Evolutionary conservation across 2,888 invertebrate genomes (phyloP).

Genomic region (Encarsia formosa): DNA sequence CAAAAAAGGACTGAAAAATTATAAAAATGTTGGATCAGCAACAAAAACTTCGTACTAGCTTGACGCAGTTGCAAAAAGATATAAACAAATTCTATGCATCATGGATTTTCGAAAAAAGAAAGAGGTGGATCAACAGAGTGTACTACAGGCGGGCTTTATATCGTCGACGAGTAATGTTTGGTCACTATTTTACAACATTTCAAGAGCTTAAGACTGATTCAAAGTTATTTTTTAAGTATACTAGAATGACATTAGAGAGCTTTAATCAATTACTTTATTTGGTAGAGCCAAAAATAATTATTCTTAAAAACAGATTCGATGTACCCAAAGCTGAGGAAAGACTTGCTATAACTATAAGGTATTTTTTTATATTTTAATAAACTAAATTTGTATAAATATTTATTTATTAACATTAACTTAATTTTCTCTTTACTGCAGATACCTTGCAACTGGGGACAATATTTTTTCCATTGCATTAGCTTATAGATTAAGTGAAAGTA

Average conservation of each 20-base stretch:
- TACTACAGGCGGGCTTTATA: no score
- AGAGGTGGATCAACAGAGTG: no score
- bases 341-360: not conserved
- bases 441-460: constrained; percentile 24
- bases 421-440: no score
- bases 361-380: not conserved
- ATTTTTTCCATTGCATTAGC: constrained; percentile 21
- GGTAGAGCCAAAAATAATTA: not conserved
- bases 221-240: not conserved
- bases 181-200: no score
- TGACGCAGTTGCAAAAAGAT: no score
- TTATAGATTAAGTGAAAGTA: constrained; percentile 22
- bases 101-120: no score
- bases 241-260: not conserved
- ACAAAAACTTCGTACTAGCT: no score
- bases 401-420: constrained; percentile 2
- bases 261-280: not conserved
- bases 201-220: no score
- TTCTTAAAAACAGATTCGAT: not conserved
- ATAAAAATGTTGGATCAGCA: no score
- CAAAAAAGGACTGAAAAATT: no score
- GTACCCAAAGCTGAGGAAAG: not conserved
- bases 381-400: not conserved
- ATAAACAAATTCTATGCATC: no score
- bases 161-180: no score